phyloP scores from a whole-genome alignment of 2,888 invertebrate genomes.

The Melinopterus prodromus region DNA sequence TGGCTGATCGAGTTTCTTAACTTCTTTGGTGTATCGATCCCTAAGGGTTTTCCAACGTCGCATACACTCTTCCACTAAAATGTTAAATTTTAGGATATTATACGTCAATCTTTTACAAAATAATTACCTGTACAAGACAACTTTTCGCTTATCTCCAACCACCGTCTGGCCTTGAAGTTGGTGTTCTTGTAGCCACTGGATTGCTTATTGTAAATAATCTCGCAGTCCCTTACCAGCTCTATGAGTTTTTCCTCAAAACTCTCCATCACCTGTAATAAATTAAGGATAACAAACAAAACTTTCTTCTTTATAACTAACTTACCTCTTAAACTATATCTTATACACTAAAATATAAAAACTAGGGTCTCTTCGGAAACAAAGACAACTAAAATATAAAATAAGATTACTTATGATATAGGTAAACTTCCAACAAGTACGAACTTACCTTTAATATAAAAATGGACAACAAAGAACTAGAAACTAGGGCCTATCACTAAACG shows the following conservation, averaged over 20 bases:
- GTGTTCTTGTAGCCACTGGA: constrained; percentile 6
- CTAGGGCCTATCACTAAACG: too few species aligned
- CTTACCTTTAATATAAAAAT: too few species aligned
- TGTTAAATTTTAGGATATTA: neutral
- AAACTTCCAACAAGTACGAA: too few species aligned
- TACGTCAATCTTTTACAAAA: neutral
- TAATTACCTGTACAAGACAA: constrained; percentile 12
- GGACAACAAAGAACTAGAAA: too few species aligned
- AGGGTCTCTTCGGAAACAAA: too few species aligned
- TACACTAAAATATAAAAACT: too few species aligned
- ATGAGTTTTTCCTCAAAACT: constrained; percentile 17
- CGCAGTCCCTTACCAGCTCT: neutral
- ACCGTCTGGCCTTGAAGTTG: neutral
- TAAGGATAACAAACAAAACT: constrained; percentile 5
- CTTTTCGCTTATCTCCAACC: constrained; percentile 11
- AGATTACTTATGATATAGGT: too few species aligned
- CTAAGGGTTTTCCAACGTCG: constrained; percentile 22
- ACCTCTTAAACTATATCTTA: too few species aligned
- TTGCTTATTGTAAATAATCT: constrained; percentile 14
- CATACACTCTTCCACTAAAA: constrained; percentile 24
- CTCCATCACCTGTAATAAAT: constrained; percentile 9
- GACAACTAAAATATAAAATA: too few species aligned
- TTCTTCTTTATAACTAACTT: too few species aligned
- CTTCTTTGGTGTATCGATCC: constrained; percentile 17
- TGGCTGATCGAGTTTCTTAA: constrained; percentile 8